phyloP scores from a whole-genome alignment of 2,888 invertebrate genomes.

The Trissoscelio sp. region DNA sequence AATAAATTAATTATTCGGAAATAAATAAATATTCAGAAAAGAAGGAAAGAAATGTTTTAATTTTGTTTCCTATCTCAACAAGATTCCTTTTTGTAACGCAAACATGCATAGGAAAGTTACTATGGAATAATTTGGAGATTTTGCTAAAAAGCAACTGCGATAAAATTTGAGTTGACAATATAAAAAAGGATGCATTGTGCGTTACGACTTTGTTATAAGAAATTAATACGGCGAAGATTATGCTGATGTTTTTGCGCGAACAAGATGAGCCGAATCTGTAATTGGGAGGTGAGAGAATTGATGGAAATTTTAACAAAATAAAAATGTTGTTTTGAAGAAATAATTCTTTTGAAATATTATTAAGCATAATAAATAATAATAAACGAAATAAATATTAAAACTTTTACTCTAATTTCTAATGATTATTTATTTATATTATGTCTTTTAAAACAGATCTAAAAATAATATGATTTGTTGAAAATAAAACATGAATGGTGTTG shows the following conservation, averaged over 20 bases:
- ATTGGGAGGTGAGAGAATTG: background rate
- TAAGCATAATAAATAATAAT: too few relatives aligned
- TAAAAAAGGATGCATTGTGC: background rate
- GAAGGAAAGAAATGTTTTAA: background rate
- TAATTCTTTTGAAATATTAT: too few relatives aligned
- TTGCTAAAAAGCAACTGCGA: background rate
- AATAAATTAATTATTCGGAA: conserved; percentile 26
- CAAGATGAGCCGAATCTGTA: background rate
- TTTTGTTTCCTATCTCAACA: background rate
- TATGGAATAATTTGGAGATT: background rate
- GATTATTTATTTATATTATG: too few relatives aligned
- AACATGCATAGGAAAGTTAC: background rate
- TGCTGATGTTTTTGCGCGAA: background rate
- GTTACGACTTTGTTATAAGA: background rate
- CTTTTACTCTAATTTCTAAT: too few relatives aligned
- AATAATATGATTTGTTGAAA: too few relatives aligned
- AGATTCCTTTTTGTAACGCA: background rate
- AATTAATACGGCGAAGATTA: background rate
- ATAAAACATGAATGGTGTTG: too few relatives aligned
- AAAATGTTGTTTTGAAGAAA: too few relatives aligned
- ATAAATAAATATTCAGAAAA: conserved; percentile 18
- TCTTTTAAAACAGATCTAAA: too few relatives aligned
- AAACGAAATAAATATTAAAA: too few relatives aligned
- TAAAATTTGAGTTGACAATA: background rate
- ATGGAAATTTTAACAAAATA: background rate